A percentile compares a stretch with the other conserved stretches of the same genome.
These are phyloP conservation scores for Nothoprocta pentlandii DNA, from an alignment of 2,113 vertebrate species.

Conservation along the genomic window DNA sequence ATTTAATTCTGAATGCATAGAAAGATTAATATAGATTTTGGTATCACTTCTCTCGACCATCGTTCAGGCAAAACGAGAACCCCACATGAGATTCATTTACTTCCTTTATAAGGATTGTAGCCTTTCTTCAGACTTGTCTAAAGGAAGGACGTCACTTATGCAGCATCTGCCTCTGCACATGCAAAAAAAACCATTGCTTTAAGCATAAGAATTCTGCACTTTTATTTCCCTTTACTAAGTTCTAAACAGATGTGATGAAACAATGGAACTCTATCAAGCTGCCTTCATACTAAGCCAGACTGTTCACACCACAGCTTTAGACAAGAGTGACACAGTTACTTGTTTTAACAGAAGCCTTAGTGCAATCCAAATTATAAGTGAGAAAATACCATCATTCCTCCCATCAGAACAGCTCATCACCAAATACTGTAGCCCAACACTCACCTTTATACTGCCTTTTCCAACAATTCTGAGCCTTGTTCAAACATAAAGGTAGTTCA, in stretches of 20 bases:
- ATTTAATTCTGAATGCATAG: neutral
- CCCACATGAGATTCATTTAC: neutral
- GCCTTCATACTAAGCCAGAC: constrained; percentile 12
- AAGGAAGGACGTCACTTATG: constrained; percentile 27
- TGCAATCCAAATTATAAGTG: neutral
- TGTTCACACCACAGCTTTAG: constrained; percentile 39
- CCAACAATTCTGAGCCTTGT: neutral
- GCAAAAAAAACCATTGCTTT: neutral
- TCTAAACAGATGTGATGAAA: constrained; percentile 49
- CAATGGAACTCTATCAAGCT: neutral
- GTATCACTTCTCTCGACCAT: neutral
- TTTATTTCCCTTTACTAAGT: constrained; percentile 37
- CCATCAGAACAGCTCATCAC: neutral
- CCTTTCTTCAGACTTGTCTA: neutral
- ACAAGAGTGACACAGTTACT: neutral
- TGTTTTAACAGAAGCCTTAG: constrained; percentile 1
- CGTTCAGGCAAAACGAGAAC: neutral
- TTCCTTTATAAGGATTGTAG: neutral
- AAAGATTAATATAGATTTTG: neutral
- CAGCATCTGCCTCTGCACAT: neutral
- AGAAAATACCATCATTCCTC: neutral
- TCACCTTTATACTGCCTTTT: neutral
- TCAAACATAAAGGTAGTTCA: neutral
- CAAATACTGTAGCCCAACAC: neutral
- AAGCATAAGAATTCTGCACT: neutral